A percentile compares a stretch with the other conserved stretches of the same genome.
These are phyloP conservation scores for Phylloscopus whistleri DNA, from an alignment of 2,113 vertebrate genomes.

Conservation along the genomic window DNA sequence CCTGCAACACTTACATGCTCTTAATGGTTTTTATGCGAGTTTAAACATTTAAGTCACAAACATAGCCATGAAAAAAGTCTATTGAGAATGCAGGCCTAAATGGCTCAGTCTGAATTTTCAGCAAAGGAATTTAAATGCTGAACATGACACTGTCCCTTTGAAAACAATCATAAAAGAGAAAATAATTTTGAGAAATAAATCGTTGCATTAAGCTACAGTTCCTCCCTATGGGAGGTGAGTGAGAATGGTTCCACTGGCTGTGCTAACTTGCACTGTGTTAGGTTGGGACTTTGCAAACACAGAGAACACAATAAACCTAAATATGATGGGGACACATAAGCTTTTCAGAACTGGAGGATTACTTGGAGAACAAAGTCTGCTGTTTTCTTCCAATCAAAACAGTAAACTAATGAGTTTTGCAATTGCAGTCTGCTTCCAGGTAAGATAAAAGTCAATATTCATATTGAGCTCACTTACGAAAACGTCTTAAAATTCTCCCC, in stretches of 20 bases:
- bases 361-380: not conserved
- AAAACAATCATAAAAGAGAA: not conserved
- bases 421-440: not conserved
- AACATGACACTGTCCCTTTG: not conserved
- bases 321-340: not conserved
- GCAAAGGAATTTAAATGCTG: not conserved
- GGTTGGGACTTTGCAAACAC: not conserved
- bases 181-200: not conserved
- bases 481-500: not conserved
- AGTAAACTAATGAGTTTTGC: not conserved
- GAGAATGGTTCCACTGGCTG: not conserved
- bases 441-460: not conserved
- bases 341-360: not conserved
- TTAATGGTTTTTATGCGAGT: not conserved
- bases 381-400: not conserved
- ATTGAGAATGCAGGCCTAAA: not conserved
- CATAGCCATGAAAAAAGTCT: not conserved
- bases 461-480: not conserved
- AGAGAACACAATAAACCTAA: not conserved
- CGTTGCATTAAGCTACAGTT: rapidly evolving
- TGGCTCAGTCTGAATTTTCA: not conserved
- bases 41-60: not conserved
- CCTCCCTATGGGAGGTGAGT: rapidly evolving
- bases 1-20: not conserved
- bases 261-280: not conserved